These are phyloP conservation scores for Lepidocyrtinus sp. DNA, from an alignment of 2,888 invertebrate species.

Conservation along the genomic window DNA sequence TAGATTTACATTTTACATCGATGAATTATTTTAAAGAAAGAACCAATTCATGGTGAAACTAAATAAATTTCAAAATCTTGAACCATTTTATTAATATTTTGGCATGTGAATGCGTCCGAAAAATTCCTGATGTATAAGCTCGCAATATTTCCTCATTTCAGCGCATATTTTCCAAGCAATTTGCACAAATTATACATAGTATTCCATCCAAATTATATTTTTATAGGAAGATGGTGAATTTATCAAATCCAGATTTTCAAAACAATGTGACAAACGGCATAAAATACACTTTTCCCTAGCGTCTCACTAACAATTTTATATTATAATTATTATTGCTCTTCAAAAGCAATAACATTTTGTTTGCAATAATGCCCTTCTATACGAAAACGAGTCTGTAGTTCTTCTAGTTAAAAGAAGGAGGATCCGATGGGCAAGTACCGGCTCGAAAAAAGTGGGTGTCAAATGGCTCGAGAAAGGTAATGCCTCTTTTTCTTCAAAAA, in stretches of 20 bases:
- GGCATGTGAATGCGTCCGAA: too few species aligned
- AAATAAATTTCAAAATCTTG: too few species aligned
- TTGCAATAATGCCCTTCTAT: slow-evolving; percentile 35
- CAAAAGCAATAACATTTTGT: slow-evolving; percentile 59
- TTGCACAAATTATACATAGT: slow-evolving; percentile 37
- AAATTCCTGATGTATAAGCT: too few species aligned
- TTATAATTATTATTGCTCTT: slow-evolving; percentile 3
- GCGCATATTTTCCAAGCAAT: slow-evolving; percentile 43
- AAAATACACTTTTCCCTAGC: neutral
- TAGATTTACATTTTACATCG: too few species aligned
- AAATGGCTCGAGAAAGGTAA: slow-evolving; percentile 50
- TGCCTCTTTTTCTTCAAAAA: slow-evolving; percentile 27
- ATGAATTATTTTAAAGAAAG: too few species aligned
- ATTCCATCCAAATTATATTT: neutral
- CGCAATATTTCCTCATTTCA: slow-evolving; percentile 50
- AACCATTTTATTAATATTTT: too few species aligned
- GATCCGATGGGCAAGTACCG: slow-evolving; percentile 33
- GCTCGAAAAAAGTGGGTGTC: slow-evolving; percentile 54
- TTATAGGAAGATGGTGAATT: neutral
- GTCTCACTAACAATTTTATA: neutral
- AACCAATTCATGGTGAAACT: too few species aligned
- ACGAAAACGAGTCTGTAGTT: neutral
- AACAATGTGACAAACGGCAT: neutral
- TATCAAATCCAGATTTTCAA: slow-evolving; percentile 13
- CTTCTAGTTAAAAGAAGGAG: slow-evolving; percentile 27